Percentiles rank a stretch among this genome's conserved stretches.
Evolutionary conservation across 2,113 vertebrate species (phyloP).

Genomic region (Brachypteracias leptosomus): DNA sequence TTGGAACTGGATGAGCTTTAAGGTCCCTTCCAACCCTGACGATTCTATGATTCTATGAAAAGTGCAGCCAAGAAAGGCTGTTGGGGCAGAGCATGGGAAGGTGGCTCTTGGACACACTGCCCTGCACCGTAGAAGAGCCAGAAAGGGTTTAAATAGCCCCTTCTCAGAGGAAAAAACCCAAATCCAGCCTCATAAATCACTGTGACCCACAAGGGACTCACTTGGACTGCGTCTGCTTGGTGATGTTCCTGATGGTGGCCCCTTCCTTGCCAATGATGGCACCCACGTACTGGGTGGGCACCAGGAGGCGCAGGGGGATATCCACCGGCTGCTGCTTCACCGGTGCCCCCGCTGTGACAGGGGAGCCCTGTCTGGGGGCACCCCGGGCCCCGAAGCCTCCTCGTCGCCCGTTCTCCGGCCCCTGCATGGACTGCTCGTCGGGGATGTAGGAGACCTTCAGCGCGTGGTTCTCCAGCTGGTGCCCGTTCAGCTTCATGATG

Average conservation of each 20-base stretch:
- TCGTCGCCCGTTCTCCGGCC: constrained; percentile 85
- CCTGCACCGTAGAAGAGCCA: accelerated
- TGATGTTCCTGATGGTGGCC: constrained; percentile 94
- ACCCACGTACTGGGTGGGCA: constrained; percentile 93
- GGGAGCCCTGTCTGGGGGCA: constrained; percentile 82
- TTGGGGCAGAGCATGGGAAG: not conserved
- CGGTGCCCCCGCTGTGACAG: constrained; percentile 76
- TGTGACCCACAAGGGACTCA: constrained; percentile 58
- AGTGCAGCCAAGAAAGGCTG: not conserved
- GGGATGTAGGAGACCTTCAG: constrained; percentile 93
- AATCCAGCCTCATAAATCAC: accelerated
- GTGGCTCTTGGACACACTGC: not conserved
- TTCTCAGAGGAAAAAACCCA: not conserved
- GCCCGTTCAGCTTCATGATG: constrained; percentile 93
- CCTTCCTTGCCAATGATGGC: constrained; percentile 97
- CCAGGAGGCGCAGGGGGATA: constrained; percentile 90
- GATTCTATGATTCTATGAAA: too few species aligned
- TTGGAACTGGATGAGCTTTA: too few species aligned
- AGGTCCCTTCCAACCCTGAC: too few species aligned
- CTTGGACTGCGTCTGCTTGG: constrained; percentile 97
- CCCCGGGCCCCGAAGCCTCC: constrained; percentile 80
- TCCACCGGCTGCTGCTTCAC: constrained; percentile 87
- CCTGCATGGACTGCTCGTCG: constrained; percentile 82
- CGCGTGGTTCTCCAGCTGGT: constrained; percentile 90
- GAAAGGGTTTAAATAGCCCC: accelerated